A percentile compares a stretch with the other conserved stretches of the same genome.
phyloP scores from a whole-genome alignment of 2,888 invertebrate species.

The Drosophila austrosaltans region DNA sequence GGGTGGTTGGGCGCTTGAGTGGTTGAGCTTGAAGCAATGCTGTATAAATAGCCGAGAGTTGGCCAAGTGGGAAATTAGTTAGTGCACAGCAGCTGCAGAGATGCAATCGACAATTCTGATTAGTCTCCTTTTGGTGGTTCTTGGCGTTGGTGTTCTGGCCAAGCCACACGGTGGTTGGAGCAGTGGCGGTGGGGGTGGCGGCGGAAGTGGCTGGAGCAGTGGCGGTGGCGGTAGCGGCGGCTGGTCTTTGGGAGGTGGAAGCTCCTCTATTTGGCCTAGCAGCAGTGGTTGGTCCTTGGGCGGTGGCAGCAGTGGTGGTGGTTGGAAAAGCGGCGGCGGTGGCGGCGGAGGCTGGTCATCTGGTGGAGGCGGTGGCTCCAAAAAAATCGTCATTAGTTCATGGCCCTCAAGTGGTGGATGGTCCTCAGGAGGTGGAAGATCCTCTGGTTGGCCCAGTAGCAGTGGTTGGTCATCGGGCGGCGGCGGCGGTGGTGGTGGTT shows the following conservation, averaged over 20 bases:
- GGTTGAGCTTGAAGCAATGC: slow-evolving; percentile 8
- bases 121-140: slow-evolving; percentile 49
- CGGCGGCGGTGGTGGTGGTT: slow-evolving; percentile 40
- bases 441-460: slow-evolving; percentile 52
- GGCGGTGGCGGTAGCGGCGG: slow-evolving; percentile 47
- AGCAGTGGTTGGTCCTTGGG: slow-evolving; percentile 49
- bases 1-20: slow-evolving; percentile 7
- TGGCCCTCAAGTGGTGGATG: slow-evolving; percentile 27
- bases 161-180: slow-evolving; percentile 70
- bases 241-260: slow-evolving; percentile 61
- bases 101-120: slow-evolving; percentile 58
- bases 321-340: slow-evolving; percentile 40
- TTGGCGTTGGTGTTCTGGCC: slow-evolving; percentile 49
- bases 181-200: slow-evolving; percentile 49
- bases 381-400: not conserved
- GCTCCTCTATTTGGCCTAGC: slow-evolving; percentile 51
- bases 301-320: slow-evolving; percentile 46
- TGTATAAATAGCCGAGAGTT: slow-evolving; percentile 71
- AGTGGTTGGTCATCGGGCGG: slow-evolving; percentile 44
- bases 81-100: slow-evolving; percentile 69
- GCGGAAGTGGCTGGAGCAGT: slow-evolving; percentile 40
- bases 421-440: slow-evolving; percentile 47
- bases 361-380: slow-evolving; percentile 47
- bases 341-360: slow-evolving; percentile 50
- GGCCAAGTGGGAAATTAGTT: slow-evolving; percentile 68